Evolutionary conservation across 2,888 invertebrate species (phyloP), one percentile per base, ranked within the genome.

Genomic region (Epirrhoe tristata): DNA sequence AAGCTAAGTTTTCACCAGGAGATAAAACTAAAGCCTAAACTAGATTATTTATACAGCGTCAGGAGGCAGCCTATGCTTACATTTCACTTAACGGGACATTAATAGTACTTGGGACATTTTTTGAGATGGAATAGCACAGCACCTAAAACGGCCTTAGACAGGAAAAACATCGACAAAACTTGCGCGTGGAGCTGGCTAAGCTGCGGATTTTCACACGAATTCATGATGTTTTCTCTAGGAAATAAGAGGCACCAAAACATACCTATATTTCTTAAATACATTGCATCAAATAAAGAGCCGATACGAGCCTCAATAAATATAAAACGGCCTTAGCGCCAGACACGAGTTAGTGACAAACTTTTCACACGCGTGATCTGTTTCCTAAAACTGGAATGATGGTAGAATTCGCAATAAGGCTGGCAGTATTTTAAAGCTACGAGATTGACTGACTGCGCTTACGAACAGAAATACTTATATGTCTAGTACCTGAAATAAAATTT

Each of bases 401-500:
- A 55, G 68, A 66, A 66, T 66, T 69, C 59, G 43, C 54, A 69
- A 69, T 65, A 58, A 57, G 67, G 57, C 50, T 10, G 57, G 58
- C 24, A 58, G 54, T 48, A 61, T 58, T 59, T 14, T 62, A 59
- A 63, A 57, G 32, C 31, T 51, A 59, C 12, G 46, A 63, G 51
- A 67, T 59, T 14, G 14, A 24, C 43, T 24, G 53, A n/a, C 52
- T 24, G 39, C 39, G 34, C 31, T 43, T 52, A 52, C 52, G 52
- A 63, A 63, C 57, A 52, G 43, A 32, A 62, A n/a, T n/a, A n/a
- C n/a, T n/a, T n/a, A n/a, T n/a, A n/a, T n/a, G n/a, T n/a, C n/a
- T n/a, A n/a, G n/a, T n/a, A n/a, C n/a, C n/a, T n/a, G n/a, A n/a
- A n/a, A n/a, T n/a, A n/a, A n/a, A n/a, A n/a, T n/a, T n/a, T n/a